These are phyloP conservation scores for Papilio polyxenes DNA, from an alignment of 1,140 invertebrate genomes.

Conservation along the genomic window DNA sequence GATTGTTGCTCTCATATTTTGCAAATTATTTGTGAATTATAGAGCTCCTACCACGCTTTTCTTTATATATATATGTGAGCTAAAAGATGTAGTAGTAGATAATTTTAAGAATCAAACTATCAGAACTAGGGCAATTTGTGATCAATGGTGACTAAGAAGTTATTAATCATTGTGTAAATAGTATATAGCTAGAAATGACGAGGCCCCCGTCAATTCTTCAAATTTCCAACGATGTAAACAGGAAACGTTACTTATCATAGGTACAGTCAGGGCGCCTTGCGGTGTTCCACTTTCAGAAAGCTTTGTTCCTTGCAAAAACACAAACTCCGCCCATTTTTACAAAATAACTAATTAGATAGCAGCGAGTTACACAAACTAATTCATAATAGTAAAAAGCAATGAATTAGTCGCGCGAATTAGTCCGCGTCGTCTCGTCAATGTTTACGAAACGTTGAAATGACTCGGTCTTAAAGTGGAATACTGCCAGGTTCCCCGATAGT, in stretches of 20 bases:
- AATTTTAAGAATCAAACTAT: neutral
- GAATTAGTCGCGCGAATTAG: too few relatives aligned
- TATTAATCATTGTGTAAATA: slow-evolving; percentile 17
- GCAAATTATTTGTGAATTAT: neutral
- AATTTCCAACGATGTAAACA: slow-evolving; percentile 5
- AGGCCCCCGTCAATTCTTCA: neutral
- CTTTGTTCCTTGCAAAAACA: too few relatives aligned
- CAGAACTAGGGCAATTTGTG: neutral
- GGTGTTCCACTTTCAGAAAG: too few relatives aligned
- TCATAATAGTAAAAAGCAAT: too few relatives aligned
- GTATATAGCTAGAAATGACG: neutral
- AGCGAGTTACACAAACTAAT: too few relatives aligned
- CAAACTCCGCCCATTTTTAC: too few relatives aligned
- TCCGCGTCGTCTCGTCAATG: too few relatives aligned
- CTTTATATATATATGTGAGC: neutral
- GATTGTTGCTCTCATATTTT: neutral
- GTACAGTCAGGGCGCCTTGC: neutral
- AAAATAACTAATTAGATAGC: too few relatives aligned
- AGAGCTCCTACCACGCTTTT: neutral
- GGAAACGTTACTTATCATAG: slow-evolving; percentile 6
- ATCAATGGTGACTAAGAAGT: neutral
- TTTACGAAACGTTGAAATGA: too few relatives aligned
- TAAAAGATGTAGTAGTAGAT: neutral
- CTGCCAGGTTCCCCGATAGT: too few relatives aligned
- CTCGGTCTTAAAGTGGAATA: too few relatives aligned